Percentiles rank a stretch among this genome's conserved stretches.
phyloP scores from a whole-genome alignment of 2,888 invertebrate species.

The Nomada flava region DNA sequence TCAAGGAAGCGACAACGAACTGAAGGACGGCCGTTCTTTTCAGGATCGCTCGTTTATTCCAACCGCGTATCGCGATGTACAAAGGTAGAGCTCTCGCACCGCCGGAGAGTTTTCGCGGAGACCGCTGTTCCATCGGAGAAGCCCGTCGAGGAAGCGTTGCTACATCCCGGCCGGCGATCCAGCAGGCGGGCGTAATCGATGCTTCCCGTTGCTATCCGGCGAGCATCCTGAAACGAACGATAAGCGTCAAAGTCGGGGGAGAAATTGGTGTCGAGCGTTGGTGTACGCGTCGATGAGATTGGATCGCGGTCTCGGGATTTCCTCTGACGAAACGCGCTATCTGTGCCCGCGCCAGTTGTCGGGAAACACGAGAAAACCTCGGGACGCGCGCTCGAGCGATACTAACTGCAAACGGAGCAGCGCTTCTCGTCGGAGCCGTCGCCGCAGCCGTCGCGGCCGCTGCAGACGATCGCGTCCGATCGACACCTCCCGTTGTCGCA shows the following conservation, averaged over 20 bases:
- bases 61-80: background rate
- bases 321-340: too few relatives aligned
- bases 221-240: slow-evolving; percentile 37
- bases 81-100: background rate
- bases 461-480: slow-evolving; percentile 95
- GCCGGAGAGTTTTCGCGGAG: background rate
- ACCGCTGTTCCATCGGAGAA: background rate
- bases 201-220: background rate
- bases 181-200: too few relatives aligned
- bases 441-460: slow-evolving; percentile 95
- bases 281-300: too few relatives aligned
- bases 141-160: background rate
- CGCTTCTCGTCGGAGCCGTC: slow-evolving; percentile 95
- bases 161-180: too few relatives aligned
- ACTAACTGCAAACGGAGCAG: slow-evolving; percentile 95
- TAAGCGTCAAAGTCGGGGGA: background rate
- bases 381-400: background rate
- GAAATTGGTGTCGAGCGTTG: too few relatives aligned
- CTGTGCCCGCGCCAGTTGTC: too few relatives aligned
- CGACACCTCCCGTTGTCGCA: slow-evolving; percentile 95
- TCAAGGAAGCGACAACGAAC: background rate
- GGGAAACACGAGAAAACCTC: too few relatives aligned
- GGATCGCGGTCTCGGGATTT: too few relatives aligned
- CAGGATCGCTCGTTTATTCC: background rate
- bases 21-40: too few relatives aligned